Conservation (phyloP, 2,888 invertebrate species). For the Orthosia gothica region DNA sequence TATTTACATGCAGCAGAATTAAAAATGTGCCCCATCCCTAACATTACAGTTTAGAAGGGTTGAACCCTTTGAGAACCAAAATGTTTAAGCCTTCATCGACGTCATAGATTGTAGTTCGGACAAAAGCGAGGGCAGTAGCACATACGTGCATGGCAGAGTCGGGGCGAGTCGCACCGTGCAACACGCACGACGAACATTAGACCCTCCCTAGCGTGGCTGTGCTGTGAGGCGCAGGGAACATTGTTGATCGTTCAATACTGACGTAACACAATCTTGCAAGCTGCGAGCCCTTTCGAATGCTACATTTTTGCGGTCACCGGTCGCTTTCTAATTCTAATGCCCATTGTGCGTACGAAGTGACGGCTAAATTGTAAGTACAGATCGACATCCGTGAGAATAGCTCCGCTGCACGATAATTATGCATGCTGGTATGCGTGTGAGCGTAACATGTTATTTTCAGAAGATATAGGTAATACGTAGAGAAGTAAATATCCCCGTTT, state of each 20-base stretch:
- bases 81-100: slow-evolving; percentile 79
- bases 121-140: slow-evolving; percentile 83
- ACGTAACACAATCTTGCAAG: slow-evolving; percentile 88
- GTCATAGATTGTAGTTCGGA: slow-evolving; percentile 81
- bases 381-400: slow-evolving; percentile 88
- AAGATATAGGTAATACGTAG: slow-evolving; percentile 16
- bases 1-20: slow-evolving; percentile 90
- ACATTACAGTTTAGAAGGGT: slow-evolving; percentile 85
- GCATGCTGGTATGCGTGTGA: slow-evolving; percentile 72
- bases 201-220: slow-evolving; percentile 66
- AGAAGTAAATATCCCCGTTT: not conserved
- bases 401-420: slow-evolving; percentile 75
- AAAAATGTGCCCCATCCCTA: slow-evolving; percentile 89
- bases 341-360: slow-evolving; percentile 86
- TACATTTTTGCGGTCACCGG: slow-evolving; percentile 89
- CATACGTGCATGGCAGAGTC: slow-evolving; percentile 75
- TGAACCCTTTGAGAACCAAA: slow-evolving; percentile 88
- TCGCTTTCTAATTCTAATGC: slow-evolving; percentile 91
- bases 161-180: no score
- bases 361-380: slow-evolving; percentile 80
- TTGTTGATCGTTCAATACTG: slow-evolving; percentile 83
- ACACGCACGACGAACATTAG: slow-evolving; percentile 76
- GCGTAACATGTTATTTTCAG: slow-evolving; percentile 55
- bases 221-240: slow-evolving; percentile 65
- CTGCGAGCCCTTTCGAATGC: slow-evolving; percentile 85